These are phyloP conservation scores for Phylloscopus whistleri DNA, from an alignment of 2,113 vertebrate genomes.

Conservation along the genomic window DNA sequence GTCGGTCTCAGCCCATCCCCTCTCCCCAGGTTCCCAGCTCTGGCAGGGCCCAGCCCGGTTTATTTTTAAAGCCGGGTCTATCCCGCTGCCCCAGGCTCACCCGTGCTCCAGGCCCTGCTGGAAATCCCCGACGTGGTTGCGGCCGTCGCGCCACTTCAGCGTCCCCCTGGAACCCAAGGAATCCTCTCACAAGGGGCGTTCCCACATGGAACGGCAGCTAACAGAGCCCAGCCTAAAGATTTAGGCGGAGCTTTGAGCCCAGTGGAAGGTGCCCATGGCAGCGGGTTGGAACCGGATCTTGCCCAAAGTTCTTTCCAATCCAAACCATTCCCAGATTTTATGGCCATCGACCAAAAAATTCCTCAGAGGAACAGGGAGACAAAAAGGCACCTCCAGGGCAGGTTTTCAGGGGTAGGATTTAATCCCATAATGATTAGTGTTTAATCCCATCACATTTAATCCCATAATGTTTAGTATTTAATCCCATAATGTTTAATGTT, in stretches of 20 bases:
- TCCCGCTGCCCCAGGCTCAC: slow-evolving; percentile 19
- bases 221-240: too few relatives aligned
- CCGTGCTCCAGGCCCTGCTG: slow-evolving; percentile 75
- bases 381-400: background rate
- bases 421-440: background rate
- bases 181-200: background rate
- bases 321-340: background rate
- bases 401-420: background rate
- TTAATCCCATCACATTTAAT: too few relatives aligned
- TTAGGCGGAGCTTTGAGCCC: background rate
- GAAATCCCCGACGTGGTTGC: slow-evolving; percentile 73
- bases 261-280: background rate
- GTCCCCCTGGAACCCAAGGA: slow-evolving; percentile 69
- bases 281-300: background rate
- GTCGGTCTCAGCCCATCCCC: too few relatives aligned
- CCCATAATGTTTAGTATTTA: background rate
- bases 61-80: fast-evolving
- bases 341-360: background rate
- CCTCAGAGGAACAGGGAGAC: background rate
- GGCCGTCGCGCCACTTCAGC: slow-evolving; percentile 72
- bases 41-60: too few relatives aligned
- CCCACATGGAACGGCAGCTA: background rate
- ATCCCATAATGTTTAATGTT: background rate
- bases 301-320: background rate
- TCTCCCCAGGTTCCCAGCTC: too few relatives aligned